A percentile compares a stretch with the other conserved stretches of the same genome.
Conservation (phyloP, 2,113 vertebrate genomes). For the Marmota flaviventris region DNA sequence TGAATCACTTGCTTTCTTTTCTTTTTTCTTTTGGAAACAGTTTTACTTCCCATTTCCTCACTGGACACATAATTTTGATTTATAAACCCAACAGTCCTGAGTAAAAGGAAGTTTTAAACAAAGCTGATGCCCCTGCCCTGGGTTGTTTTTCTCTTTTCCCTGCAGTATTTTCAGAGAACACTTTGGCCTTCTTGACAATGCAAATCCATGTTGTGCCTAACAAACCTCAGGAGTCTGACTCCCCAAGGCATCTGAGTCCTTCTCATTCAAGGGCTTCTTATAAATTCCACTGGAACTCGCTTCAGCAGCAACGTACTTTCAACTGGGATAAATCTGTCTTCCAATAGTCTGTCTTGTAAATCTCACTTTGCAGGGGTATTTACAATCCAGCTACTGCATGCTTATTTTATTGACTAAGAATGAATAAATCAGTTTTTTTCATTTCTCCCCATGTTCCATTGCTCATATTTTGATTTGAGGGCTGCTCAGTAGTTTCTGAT, state of each 20-base stretch:
- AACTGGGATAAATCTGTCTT: conserved; percentile 87
- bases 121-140: conserved; percentile 79
- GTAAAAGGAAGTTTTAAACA: conserved; percentile 90
- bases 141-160: conserved; percentile 68
- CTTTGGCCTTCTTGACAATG: conserved; percentile 70
- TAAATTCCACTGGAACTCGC: conserved; percentile 80
- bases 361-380: conserved; percentile 85
- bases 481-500: conserved; percentile 83
- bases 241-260: conserved; percentile 77
- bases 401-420: conserved; percentile 86
- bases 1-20: conserved; percentile 87
- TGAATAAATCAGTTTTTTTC: conserved; percentile 88
- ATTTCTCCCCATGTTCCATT: conserved; percentile 80
- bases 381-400: conserved; percentile 87
- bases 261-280: conserved; percentile 80
- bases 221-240: conserved; percentile 69
- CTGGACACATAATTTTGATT: conserved; percentile 92
- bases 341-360: conserved; percentile 86
- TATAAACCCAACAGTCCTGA: conserved; percentile 88
- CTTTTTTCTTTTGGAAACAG: conserved; percentile 89
- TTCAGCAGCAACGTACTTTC: conserved; percentile 82
- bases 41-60: conserved; percentile 91
- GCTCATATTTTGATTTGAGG: conserved; percentile 86
- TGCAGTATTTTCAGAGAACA: conserved; percentile 73
- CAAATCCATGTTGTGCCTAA: conserved; percentile 63